These are phyloP conservation scores for Protobothrops flavoviridis DNA, from an alignment of 2,113 vertebrate genomes.

Conservation along the genomic window DNA sequence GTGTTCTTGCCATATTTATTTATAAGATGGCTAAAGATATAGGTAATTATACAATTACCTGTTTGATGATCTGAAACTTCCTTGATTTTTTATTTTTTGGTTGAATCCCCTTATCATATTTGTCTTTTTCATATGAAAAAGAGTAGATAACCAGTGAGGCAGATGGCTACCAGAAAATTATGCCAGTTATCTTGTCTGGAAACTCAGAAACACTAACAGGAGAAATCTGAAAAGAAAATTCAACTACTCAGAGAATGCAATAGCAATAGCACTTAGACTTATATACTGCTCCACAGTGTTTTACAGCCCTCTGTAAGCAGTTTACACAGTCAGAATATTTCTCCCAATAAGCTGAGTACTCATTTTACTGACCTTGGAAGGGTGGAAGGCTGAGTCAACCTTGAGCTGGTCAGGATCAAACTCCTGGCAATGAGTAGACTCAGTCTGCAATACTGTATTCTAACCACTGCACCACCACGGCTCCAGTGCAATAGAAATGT, in stretches of 20 bases:
- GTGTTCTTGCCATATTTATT: neutral
- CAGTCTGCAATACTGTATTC: neutral
- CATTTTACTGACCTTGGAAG: neutral
- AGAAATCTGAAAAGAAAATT: neutral
- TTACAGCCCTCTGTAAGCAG: neutral
- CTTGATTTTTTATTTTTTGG: neutral
- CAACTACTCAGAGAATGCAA: neutral
- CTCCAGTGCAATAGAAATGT: neutral
- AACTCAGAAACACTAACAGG: neutral
- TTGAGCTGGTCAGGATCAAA: neutral
- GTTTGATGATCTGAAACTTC: neutral
- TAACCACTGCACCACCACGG: neutral
- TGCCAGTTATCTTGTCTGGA: neutral
- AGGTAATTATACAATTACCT: neutral
- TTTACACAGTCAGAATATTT: neutral
- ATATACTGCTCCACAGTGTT: neutral
- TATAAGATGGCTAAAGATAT: neutral
- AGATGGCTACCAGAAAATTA: neutral
- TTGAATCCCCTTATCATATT: neutral
- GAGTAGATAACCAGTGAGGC: neutral
- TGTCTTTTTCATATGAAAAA: neutral
- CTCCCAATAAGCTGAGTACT: neutral
- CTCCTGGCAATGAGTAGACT: neutral
- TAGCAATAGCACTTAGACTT: neutral
- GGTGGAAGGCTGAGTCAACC: neutral